These are phyloP conservation scores for Rhineura floridana DNA, from an alignment of 2,113 vertebrate species.

Conservation along the genomic window DNA sequence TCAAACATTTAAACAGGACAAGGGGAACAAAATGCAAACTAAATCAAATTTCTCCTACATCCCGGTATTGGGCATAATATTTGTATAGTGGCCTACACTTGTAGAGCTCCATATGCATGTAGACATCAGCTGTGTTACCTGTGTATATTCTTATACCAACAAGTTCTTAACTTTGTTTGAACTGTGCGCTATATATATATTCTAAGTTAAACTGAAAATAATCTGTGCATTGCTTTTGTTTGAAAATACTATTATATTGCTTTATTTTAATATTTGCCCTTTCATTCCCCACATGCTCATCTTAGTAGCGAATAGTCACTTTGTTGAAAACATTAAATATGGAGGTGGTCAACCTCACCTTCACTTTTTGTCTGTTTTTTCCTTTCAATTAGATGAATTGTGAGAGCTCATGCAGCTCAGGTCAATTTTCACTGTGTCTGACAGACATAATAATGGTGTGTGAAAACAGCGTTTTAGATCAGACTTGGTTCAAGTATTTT, in stretches of 20 bases:
- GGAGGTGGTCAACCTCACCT: background rate
- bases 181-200: too few species aligned
- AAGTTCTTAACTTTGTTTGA: background rate
- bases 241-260: conserved; percentile 28
- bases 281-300: background rate
- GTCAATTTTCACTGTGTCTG: conserved; percentile 34
- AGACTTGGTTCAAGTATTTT: conserved; percentile 28
- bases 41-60: too few species aligned
- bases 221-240: conserved; percentile 7
- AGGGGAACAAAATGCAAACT: too few species aligned
- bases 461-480: conserved; percentile 36
- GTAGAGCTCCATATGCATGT: background rate
- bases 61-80: too few species aligned
- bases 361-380: background rate
- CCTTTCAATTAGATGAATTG: conserved; percentile 21
- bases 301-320: background rate
- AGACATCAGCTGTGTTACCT: background rate
- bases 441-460: conserved; percentile 25
- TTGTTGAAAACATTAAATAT: conserved; percentile 24
- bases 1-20: too few species aligned
- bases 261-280: conserved; percentile 25
- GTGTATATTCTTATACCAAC: too few species aligned
- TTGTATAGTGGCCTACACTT: background rate
- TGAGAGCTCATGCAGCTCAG: conserved; percentile 19
- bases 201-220: background rate